Evolutionary conservation across 2,797 vertebrate species (phyloP).

Genomic region (Fistularia commersonii): DNA sequence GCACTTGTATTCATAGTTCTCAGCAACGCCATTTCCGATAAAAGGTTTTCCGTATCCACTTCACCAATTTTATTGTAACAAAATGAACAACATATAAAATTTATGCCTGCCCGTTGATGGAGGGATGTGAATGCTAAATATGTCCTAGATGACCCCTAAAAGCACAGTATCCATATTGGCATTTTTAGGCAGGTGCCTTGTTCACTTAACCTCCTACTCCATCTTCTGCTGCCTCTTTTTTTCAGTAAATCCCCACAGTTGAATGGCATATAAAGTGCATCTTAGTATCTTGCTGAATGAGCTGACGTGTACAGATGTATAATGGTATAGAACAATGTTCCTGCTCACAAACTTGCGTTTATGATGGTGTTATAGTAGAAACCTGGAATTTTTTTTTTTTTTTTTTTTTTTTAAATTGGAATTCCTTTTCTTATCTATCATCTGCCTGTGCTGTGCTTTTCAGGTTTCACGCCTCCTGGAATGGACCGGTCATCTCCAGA

Average conservation of each 20-base stretch:
- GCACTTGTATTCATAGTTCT: constrained; percentile 84
- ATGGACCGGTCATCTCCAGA: constrained; percentile 98
- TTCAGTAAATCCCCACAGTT: constrained; percentile 42
- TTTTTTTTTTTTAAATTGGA: neutral
- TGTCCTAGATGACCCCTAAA: constrained; percentile 77
- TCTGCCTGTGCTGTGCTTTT: constrained; percentile 18
- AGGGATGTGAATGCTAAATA: constrained; percentile 76
- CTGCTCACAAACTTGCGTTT: too few species aligned
- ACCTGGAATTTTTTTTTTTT: neutral
- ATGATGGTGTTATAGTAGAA: neutral
- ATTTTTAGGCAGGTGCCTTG: constrained; percentile 50
- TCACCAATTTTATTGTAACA: constrained; percentile 78
- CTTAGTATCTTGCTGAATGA: constrained; percentile 39
- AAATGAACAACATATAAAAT: constrained; percentile 86
- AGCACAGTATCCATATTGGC: constrained; percentile 57
- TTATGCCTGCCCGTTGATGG: constrained; percentile 75
- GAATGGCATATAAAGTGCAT: constrained; percentile 41
- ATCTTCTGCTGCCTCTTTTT: constrained; percentile 10
- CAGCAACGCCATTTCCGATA: constrained; percentile 84
- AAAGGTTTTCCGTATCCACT: constrained; percentile 90
- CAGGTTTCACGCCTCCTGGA: constrained; percentile 98
- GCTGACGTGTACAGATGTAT: constrained; percentile 45
- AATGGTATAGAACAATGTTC: constrained; percentile 40
- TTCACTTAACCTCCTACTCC: constrained; percentile 33
- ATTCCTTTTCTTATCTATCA: neutral